phyloP scores from a whole-genome alignment of 2,113 vertebrate genomes.

The Thinocorus orbignyianus region DNA sequence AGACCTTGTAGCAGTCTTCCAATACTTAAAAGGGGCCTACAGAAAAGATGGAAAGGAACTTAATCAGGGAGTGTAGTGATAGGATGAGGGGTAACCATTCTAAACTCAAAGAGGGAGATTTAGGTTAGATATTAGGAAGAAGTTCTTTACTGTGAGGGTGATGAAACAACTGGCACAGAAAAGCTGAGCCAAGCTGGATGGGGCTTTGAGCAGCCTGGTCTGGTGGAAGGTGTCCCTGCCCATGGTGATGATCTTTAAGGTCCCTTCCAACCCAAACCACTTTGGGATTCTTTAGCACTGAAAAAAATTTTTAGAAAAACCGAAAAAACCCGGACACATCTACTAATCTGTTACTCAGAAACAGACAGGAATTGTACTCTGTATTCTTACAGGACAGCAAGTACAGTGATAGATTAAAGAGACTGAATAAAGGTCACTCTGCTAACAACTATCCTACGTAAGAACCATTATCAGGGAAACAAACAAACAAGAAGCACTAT shows the following conservation, averaged over 20 bases:
- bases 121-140: not conserved
- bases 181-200: not conserved
- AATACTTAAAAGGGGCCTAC: not conserved
- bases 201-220: not conserved
- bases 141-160: not conserved
- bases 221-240: not conserved
- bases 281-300: not conserved
- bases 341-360: not conserved
- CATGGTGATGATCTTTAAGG: not conserved
- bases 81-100: not conserved
- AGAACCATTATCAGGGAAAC: not conserved
- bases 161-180: not conserved
- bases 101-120: not conserved
- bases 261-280: not conserved
- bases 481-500: not conserved
- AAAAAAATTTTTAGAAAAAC: not conserved
- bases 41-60: not conserved
- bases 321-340: not conserved
- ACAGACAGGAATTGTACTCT: not conserved
- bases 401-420: not conserved
- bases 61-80: accelerated
- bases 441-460: not conserved
- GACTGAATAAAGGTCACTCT: not conserved
- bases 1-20: not conserved
- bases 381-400: not conserved